Percentiles rank a stretch among this genome's conserved stretches.
Conservation (phyloP, 2,888 invertebrate species). For the Merodon equestris region DNA sequence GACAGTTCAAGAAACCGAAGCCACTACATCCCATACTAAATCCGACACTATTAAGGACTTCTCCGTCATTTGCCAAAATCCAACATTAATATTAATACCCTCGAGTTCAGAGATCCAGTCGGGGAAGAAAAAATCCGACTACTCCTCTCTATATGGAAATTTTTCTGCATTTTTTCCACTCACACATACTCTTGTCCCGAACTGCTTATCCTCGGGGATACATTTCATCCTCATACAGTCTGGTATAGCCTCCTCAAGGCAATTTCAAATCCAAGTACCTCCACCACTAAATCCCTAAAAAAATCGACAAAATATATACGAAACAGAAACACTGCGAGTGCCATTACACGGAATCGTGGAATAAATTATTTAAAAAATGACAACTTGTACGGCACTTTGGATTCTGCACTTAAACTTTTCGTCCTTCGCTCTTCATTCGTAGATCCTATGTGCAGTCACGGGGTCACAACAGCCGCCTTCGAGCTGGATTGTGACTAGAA, state of each 20-base stretch:
- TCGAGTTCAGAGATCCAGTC: slow-evolving; percentile 17
- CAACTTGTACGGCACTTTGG: slow-evolving; percentile 63
- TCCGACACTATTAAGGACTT: slow-evolving; percentile 26
- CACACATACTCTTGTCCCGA: slow-evolving; percentile 22
- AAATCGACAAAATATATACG: slow-evolving; percentile 17
- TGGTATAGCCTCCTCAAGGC: slow-evolving; percentile 55
- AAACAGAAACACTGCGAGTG: slow-evolving; percentile 59
- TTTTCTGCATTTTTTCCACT: slow-evolving; percentile 10
- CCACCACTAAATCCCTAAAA: no score
- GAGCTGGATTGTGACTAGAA: slow-evolving; percentile 61
- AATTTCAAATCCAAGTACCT: slow-evolving; percentile 58
- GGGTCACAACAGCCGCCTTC: slow-evolving; percentile 30
- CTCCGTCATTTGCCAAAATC: slow-evolving; percentile 48
- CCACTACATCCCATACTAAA: no score
- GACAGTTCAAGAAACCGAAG: no score
- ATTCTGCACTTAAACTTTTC: slow-evolving; percentile 67
- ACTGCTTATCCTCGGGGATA: slow-evolving; percentile 41
- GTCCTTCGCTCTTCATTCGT: slow-evolving; percentile 53
- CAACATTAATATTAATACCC: slow-evolving; percentile 62
- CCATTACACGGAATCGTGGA: slow-evolving; percentile 67
- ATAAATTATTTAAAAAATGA: slow-evolving; percentile 64
- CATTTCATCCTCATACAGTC: slow-evolving; percentile 60
- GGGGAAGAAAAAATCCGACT: neutral
- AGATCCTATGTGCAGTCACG: no score
- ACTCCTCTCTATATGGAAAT: slow-evolving; percentile 56